These are phyloP conservation scores for Helleia helle DNA, from an alignment of 2,888 invertebrate species.

Conservation along the genomic window DNA sequence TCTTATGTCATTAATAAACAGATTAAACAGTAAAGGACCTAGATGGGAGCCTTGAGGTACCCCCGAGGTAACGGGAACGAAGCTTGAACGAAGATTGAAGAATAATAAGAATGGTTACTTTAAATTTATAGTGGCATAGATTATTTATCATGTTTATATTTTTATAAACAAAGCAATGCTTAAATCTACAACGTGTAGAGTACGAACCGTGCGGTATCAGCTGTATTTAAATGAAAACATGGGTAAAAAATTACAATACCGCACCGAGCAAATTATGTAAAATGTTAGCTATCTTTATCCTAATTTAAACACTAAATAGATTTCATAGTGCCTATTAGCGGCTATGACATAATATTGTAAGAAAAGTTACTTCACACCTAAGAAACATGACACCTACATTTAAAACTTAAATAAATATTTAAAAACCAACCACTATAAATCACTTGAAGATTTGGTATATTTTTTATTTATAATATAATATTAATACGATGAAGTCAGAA, in stretches of 20 bases:
- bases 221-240: neutral
- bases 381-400: constrained; percentile 50
- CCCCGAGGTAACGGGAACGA: no score
- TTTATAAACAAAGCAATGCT: no score
- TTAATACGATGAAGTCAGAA: neutral
- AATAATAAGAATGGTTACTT: no score
- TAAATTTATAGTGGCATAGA: no score
- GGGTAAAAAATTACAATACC: no score
- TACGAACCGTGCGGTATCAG: neutral
- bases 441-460: neutral
- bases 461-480: neutral
- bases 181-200: no score
- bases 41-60: no score
- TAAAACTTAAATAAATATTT: constrained; percentile 4
- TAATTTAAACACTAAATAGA: neutral
- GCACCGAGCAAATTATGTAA: neutral
- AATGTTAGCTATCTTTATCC: neutral
- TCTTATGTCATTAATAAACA: no score
- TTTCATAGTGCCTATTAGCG: constrained; percentile 39
- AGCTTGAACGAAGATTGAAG: no score
- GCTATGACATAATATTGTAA: constrained; percentile 65
- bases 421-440: constrained; percentile 1
- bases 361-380: constrained; percentile 48
- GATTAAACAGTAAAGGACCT: no score
- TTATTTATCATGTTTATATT: no score